Evolutionary conservation across 1,140 invertebrate genomes (phyloP).

Genomic region (Drosophila sturtevanti): DNA sequence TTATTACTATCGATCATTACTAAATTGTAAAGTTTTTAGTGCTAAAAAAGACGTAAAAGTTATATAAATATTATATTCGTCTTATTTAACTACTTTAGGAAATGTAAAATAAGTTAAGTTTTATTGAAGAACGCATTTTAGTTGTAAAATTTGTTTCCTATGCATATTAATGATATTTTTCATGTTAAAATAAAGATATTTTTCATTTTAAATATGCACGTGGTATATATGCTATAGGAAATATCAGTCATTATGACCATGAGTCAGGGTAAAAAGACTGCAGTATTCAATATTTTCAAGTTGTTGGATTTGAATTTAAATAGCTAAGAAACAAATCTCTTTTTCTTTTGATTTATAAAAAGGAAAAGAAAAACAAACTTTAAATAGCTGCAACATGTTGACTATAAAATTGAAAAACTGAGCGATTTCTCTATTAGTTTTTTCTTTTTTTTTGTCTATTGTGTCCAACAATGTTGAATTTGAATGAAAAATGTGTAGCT

Average conservation of each 20-base stretch:
- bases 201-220: no score
- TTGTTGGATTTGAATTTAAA: not conserved
- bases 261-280: not conserved
- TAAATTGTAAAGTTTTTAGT: no score
- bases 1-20: no score
- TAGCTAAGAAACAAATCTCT: not conserved
- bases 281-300: not conserved
- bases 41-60: no score
- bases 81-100: no score
- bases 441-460: slow-evolving; percentile 26
- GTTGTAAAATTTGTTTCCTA: no score
- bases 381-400: slow-evolving; percentile 14
- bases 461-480: slow-evolving; percentile 33
- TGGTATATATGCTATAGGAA: not conserved
- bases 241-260: not conserved
- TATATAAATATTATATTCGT: no score
- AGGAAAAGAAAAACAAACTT: not conserved
- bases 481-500: slow-evolving; percentile 59
- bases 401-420: slow-evolving; percentile 15
- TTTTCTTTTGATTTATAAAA: slow-evolving; percentile 26
- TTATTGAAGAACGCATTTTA: no score
- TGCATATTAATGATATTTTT: not conserved
- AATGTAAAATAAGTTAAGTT: no score
- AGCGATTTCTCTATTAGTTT: not conserved
- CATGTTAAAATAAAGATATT: not conserved